Conservation (phyloP, 1,140 invertebrate genomes). For the Tetraneura akinire region DNA sequence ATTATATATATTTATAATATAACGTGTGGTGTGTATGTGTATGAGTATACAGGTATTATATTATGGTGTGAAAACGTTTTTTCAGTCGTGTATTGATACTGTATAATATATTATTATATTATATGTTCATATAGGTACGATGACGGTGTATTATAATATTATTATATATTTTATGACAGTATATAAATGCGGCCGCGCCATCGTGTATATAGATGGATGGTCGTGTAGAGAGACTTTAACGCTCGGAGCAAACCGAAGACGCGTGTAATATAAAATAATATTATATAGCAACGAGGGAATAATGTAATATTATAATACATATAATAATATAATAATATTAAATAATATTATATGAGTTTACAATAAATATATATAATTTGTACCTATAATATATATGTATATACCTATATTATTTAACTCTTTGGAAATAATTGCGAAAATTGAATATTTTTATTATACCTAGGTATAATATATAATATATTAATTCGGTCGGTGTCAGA, state of each 20-base stretch:
- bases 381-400: too few species aligned
- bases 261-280: neutral
- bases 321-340: neutral
- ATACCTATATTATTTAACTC: too few species aligned
- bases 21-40: neutral
- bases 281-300: neutral
- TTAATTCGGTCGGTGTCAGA: neutral
- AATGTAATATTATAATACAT: too few species aligned
- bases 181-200: neutral
- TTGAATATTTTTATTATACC: neutral
- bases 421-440: neutral
- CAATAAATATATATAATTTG: too few species aligned
- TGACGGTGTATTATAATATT: too few species aligned
- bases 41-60: too few species aligned
- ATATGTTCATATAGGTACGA: too few species aligned
- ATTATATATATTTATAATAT: too few species aligned
- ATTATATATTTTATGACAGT: neutral
- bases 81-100: neutral
- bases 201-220: too few species aligned
- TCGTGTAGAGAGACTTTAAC: constrained; percentile 15
- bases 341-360: too few species aligned
- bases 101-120: too few species aligned
- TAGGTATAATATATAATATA: too few species aligned
- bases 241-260: constrained; percentile 3
- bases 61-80: constrained; percentile 19